Evolutionary conservation across 2,888 invertebrate genomes (phyloP).

Genomic region (Melanargia galathea): DNA sequence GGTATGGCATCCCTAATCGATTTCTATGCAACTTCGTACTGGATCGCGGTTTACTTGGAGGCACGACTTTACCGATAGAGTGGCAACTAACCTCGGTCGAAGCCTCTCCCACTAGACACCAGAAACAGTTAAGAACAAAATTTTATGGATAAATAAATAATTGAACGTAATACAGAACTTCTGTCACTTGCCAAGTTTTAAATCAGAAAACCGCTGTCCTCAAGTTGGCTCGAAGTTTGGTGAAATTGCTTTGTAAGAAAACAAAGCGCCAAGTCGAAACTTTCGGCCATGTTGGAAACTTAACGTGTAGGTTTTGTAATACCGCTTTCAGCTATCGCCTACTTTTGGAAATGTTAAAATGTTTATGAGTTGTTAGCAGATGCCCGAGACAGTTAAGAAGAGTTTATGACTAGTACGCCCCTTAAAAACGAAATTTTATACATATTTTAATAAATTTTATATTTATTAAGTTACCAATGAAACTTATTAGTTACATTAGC

Average conservation of each 20-base stretch:
- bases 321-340: constrained; percentile 40
- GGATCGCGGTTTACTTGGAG: no score
- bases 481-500: no score
- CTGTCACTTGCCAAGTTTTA: constrained; percentile 32
- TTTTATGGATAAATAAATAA: constrained; percentile 12
- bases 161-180: constrained; percentile 23
- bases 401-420: no score
- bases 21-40: no score
- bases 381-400: neutral
- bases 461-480: no score
- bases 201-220: constrained; percentile 34
- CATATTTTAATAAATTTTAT: no score
- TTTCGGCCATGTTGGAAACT: constrained; percentile 39
- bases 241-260: constrained; percentile 48
- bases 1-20: no score
- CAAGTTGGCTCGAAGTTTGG: constrained; percentile 42
- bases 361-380: constrained; percentile 3
- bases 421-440: no score
- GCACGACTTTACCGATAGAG: no score
- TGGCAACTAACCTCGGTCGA: no score
- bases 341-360: constrained; percentile 38
- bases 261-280: constrained; percentile 44
- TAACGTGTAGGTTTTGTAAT: constrained; percentile 43
- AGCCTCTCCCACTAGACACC: no score
- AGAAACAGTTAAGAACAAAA: neutral